These are phyloP conservation scores for Plusia festucae DNA, from an alignment of 2,888 invertebrate species.

Conservation along the genomic window DNA sequence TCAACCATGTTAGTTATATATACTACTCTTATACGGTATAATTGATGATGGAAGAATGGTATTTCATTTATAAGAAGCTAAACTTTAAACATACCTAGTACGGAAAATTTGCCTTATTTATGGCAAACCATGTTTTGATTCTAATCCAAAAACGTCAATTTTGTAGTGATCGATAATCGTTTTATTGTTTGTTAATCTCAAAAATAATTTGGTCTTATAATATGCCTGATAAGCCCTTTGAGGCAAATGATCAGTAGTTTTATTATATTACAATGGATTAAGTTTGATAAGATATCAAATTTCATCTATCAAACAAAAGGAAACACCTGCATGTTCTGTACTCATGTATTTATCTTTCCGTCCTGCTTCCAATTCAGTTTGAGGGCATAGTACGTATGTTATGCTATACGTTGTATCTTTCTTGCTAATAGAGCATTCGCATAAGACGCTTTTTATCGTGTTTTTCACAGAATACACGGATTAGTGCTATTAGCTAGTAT, in stretches of 20 bases:
- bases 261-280: background rate
- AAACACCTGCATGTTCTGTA: background rate
- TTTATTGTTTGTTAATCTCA: background rate
- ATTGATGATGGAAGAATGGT: no score
- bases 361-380: constrained; percentile 1
- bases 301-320: background rate
- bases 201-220: background rate
- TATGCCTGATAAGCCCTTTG: background rate
- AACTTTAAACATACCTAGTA: no score
- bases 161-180: background rate
- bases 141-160: background rate
- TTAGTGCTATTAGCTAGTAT: no score
- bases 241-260: background rate
- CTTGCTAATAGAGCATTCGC: background rate
- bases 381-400: background rate
- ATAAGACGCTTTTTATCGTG: no score
- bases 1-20: no score
- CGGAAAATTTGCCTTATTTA: no score
- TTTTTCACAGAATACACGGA: no score
- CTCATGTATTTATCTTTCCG: background rate
- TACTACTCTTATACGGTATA: no score
- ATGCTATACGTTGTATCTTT: background rate
- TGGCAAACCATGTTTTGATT: no score
- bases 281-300: background rate
- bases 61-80: no score